A percentile compares a stretch with the other conserved stretches of the same genome.
These are phyloP conservation scores for Tyria jacobaeae DNA, from an alignment of 2,888 invertebrate genomes.

Conservation along the genomic window DNA sequence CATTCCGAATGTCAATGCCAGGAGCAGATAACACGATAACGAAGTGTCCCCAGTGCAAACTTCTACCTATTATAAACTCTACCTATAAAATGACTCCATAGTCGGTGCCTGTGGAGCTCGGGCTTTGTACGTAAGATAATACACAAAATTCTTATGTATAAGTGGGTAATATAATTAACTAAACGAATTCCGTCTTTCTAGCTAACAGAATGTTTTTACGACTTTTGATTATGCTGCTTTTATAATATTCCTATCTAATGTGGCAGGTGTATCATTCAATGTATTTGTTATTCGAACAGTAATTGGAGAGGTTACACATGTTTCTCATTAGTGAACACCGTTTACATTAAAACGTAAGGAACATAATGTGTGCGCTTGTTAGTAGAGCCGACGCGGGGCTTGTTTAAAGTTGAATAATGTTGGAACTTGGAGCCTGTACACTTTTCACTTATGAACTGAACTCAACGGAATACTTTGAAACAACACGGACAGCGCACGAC, in stretches of 20 bases:
- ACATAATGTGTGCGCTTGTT: not conserved
- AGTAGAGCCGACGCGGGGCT: constrained; percentile 5
- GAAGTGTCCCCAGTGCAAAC: not conserved
- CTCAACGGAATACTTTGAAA: constrained; percentile 17
- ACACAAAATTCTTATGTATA: no score
- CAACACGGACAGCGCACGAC: constrained; percentile 5
- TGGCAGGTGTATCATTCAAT: not conserved
- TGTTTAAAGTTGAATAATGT: constrained; percentile 31
- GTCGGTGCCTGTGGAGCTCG: not conserved
- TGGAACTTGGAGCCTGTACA: constrained; percentile 21
- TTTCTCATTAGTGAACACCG: constrained; percentile 4
- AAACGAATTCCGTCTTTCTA: no score
- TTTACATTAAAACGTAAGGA: not conserved
- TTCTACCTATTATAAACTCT: not conserved
- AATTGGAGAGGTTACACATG: not conserved
- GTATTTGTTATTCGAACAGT: constrained; percentile 9
- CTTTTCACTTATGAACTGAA: constrained; percentile 20
- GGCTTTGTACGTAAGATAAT: not conserved
- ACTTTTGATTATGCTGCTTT: no score
- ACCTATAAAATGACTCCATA: not conserved
- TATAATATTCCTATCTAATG: no score
- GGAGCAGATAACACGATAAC: constrained; percentile 1
- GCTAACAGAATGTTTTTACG: no score
- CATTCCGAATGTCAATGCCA: constrained; percentile 5
- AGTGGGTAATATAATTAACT: no score